Percentiles rank a stretch among this genome's conserved stretches.
Evolutionary conservation across 2,113 vertebrate species (phyloP).

Genomic region (Ariopsis seemanni): DNA sequence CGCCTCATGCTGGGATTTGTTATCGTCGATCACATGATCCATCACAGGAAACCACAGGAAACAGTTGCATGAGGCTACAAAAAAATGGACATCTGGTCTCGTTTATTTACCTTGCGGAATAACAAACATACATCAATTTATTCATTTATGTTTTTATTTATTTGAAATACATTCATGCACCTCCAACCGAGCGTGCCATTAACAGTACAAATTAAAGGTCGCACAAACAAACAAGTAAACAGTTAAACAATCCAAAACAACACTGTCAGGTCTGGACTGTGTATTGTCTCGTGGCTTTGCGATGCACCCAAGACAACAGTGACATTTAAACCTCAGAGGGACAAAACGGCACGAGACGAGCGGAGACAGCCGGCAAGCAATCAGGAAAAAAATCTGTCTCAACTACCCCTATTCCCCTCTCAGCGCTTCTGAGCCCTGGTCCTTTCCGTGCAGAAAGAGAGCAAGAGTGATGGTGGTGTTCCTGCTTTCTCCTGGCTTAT

Average conservation of each 20-base stretch:
- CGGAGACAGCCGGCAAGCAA: conserved; percentile 59
- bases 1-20: background rate
- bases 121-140: background rate
- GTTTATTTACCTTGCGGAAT: background rate
- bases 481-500: conserved; percentile 56
- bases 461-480: conserved; percentile 32
- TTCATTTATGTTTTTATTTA: background rate
- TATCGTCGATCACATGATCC: background rate
- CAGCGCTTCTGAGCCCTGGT: conserved; percentile 60
- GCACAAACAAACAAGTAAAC: background rate
- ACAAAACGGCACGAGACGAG: conserved; percentile 48
- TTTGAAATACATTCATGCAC: background rate
- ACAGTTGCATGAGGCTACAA: background rate
- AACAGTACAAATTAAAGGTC: background rate
- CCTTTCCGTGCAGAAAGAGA: conserved; percentile 61
- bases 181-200: background rate
- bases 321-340: conserved; percentile 30
- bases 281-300: background rate
- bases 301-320: conserved; percentile 40
- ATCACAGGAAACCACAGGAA: background rate
- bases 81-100: background rate
- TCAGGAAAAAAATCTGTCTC: conserved; percentile 67
- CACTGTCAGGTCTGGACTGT: background rate
- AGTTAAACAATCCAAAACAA: background rate
- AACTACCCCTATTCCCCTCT: conserved; percentile 73